Conservation (phyloP, 2,113 vertebrate species). For the Chelonoidis abingdonii region DNA sequence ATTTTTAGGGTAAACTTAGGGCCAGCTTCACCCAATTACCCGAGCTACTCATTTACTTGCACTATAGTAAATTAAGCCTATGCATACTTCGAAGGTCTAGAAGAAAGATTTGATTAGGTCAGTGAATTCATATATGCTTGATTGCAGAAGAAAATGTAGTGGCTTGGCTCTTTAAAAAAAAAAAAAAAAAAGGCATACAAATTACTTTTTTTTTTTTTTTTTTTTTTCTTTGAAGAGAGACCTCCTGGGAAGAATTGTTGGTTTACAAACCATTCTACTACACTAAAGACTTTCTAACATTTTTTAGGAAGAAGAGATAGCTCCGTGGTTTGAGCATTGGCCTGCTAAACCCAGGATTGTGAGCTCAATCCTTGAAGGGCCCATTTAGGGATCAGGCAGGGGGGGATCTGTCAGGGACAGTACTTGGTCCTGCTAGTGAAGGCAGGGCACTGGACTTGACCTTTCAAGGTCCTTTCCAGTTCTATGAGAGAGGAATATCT, state of each 20-base stretch:
- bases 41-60: neutral
- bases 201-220: neutral
- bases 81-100: neutral
- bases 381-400: no score
- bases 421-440: no score
- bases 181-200: neutral
- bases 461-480: no score
- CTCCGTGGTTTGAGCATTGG: no score
- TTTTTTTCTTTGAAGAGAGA: neutral
- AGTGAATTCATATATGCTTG: neutral
- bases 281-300: no score
- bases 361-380: no score
- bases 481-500: no score
- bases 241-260: neutral
- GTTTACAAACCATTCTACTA: neutral
- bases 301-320: no score
- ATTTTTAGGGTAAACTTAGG: fast-evolving
- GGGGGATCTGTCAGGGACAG: no score
- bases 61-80: neutral
- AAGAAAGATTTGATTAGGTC: neutral
- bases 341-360: no score
- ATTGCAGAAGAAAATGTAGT: neutral
- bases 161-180: fast-evolving
- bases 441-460: no score
- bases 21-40: neutral